A percentile compares a stretch with the other conserved stretches of the same genome.
Conservation (phyloP, 2,888 invertebrate genomes). For the Chrysopilus asiliformis region DNA sequence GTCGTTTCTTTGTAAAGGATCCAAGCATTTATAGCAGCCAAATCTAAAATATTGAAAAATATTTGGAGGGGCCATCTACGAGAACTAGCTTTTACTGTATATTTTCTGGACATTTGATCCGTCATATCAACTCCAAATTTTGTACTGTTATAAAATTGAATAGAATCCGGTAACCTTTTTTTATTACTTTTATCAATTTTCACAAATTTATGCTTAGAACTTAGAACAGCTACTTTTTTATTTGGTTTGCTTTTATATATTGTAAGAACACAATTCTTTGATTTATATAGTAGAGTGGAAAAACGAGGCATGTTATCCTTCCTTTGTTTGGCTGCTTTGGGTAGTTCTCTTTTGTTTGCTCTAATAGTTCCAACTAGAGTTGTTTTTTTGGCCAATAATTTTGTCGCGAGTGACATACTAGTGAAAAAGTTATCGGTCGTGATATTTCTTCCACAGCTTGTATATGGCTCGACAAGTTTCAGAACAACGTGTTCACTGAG, state of each 20-base stretch:
- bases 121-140: too few relatives aligned
- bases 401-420: conserved; percentile 4
- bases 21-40: too few relatives aligned
- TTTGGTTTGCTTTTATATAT: conserved; percentile 9
- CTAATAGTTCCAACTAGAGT: conserved; percentile 3
- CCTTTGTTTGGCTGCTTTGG: conserved; percentile 8
- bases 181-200: too few relatives aligned
- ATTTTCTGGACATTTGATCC: too few relatives aligned
- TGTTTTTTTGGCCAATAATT: neutral
- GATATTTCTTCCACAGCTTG: conserved; percentile 17
- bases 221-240: too few relatives aligned
- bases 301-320: conserved; percentile 11
- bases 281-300: too few relatives aligned
- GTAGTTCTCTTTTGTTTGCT: conserved; percentile 8
- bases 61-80: too few relatives aligned
- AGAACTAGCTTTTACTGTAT: too few relatives aligned
- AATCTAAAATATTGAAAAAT: too few relatives aligned
- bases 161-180: neutral
- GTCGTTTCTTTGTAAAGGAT: too few relatives aligned
- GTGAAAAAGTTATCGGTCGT: conserved; percentile 20
- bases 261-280: conserved; percentile 10
- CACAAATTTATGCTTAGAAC: too few relatives aligned
- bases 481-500: conserved; percentile 16
- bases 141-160: neutral
- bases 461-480: conserved; percentile 18